Percentiles rank a stretch among this genome's conserved stretches.
These are phyloP conservation scores for Spermophilus dauricus DNA, from an alignment of 2,113 vertebrate genomes.

Conservation along the genomic window DNA sequence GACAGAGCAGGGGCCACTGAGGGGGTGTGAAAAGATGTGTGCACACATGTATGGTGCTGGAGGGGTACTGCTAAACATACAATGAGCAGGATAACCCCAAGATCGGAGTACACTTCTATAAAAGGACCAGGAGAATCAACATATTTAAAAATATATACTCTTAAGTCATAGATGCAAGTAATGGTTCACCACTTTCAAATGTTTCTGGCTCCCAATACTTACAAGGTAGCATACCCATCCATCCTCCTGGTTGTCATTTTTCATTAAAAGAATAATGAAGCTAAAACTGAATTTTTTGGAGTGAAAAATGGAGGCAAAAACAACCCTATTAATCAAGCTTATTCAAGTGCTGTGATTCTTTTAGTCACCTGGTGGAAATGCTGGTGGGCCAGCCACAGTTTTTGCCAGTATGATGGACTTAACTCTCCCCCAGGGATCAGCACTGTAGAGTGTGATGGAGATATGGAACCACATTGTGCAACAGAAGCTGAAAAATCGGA, in stretches of 20 bases:
- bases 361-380: not conserved
- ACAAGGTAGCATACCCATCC: not conserved
- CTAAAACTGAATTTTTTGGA: not conserved
- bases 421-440: not conserved
- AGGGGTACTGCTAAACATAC: too few relatives aligned
- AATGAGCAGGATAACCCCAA: too few relatives aligned
- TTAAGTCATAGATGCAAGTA: not conserved
- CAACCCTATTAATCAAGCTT: not conserved
- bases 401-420: not conserved
- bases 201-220: not conserved
- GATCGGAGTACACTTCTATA: not conserved
- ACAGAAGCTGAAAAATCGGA: conserved; percentile 53
- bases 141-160: not conserved
- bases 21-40: not conserved
- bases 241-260: not conserved
- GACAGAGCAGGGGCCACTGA: not conserved
- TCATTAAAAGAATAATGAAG: conserved; percentile 26
- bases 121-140: not conserved
- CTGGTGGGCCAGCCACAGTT: not conserved
- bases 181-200: not conserved
- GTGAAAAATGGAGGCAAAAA: not conserved
- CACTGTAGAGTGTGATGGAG: not conserved
- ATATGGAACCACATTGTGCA: not conserved
- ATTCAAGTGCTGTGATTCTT: conserved; percentile 4
- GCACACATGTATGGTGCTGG: not conserved